Conservation (phyloP, 2,888 invertebrate genomes). For the Entomobrya multifasciata region DNA sequence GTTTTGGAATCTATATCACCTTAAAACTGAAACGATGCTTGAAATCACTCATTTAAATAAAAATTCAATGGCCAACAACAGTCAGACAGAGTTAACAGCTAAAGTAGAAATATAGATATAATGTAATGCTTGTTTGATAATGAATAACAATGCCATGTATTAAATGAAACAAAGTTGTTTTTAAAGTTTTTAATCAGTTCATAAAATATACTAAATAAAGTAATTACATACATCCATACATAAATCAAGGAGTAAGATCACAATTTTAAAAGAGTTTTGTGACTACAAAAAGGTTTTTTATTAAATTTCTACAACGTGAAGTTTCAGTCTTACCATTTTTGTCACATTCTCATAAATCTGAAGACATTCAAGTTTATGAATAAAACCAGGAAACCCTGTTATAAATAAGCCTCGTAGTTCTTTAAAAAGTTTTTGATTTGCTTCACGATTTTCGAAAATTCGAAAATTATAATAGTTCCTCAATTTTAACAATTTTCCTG, state of each 20-base stretch:
- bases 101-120: constrained; percentile 75
- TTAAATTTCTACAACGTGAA: constrained; percentile 12
- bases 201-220: not conserved
- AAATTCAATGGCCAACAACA: too few relatives aligned
- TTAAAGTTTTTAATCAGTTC: not conserved
- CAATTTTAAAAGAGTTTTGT: not conserved
- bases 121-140: not conserved
- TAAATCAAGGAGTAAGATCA: not conserved
- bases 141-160: too few relatives aligned
- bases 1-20: too few relatives aligned
- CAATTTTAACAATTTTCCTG: constrained; percentile 23
- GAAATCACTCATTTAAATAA: too few relatives aligned
- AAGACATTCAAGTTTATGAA: constrained; percentile 19
- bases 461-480: not conserved
- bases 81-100: constrained; percentile 73
- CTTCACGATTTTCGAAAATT: not conserved
- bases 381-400: constrained; percentile 15
- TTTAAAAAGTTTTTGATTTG: not conserved
- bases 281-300: not conserved
- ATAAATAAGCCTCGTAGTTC: not conserved
- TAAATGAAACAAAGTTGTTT: not conserved
- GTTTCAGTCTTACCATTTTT: not conserved
- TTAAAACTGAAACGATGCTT: too few relatives aligned
- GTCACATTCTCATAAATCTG: not conserved
- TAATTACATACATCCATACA: not conserved